Base-by-base conservation (phyloP, 2,888 invertebrate species). In the Caenorhabditis becei region DNA sequence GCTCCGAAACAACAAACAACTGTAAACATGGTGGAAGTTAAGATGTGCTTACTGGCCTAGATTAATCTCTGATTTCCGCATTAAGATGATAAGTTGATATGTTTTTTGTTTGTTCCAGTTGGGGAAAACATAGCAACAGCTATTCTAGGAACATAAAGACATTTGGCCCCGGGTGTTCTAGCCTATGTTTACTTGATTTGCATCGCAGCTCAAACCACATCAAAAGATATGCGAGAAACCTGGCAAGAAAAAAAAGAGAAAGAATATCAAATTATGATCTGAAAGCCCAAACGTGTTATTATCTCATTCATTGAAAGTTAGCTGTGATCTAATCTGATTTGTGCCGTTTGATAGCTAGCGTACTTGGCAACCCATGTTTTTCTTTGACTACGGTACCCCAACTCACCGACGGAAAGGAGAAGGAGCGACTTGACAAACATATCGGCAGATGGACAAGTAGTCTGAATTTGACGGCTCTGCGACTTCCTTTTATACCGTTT, bases 351-450 rank as follows among this genome's bases (percentile, higher is more conserved):
- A 3, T 4, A 3, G 20, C 49, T 11, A 49, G 18, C 7, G 18
- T 20, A 49, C 23, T 49, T 41, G 32, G 32, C 32, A 32, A 32
- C 4, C 32, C 10, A 4, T 7, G 10, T 32, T 32, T 20, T n/a
- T 18, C 20, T 47, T n/a, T 47, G 3, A 4, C 47, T 47, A 47
- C 18, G 7, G 41, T 41, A 14, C 5, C 41, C 66, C 35, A 14
- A 59, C 70, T 71, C 35, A 70, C 70, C 70, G 63, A 78, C 65
- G 66, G 78, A 58, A 24, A 71, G 53, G 37, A 78, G 70, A 35
- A 78, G 66, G 32, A 78, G 59, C 51, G 61, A 61, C 71, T 78
- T 78, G 66, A 66, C 66, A 53, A 78, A 62, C 78, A 78, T 78
- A 61, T 61, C 66, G 41, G 65, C 63, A 49, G 65, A 58, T 47